Base-by-base conservation (phyloP, 2,888 invertebrate genomes). In the Ophion costatus region DNA sequence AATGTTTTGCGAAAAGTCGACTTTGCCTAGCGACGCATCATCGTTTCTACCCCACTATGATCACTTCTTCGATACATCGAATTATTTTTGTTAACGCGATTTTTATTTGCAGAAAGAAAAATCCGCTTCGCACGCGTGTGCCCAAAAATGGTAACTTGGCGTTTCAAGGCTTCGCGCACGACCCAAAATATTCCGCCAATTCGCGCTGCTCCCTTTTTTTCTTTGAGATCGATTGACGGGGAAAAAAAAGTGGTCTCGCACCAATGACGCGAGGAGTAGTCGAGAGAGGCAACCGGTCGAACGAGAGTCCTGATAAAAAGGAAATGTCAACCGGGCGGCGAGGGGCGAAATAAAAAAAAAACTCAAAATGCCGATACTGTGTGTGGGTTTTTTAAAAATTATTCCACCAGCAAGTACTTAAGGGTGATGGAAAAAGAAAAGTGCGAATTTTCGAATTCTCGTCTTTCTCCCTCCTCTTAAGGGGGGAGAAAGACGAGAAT, bases 301-400 rank as follows among this genome's bases (percentile, higher is more conserved):
- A 24, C 24, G 51, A 29, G 70, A 29, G 56, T 11, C 33, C 61
- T 33, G 57, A 61, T 66, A 20, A 59, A 20, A 81, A 61, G 9
- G n/a, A 64, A 24, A 45, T 45, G 45, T 45, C 45, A 14, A 45
- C 11, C 45, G 14, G 45, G 45, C 14, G 4, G 14, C 3, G 14
- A 45, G 29, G 29, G 73, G 45, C 5, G n/a, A 17, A 29, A 56
- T 42, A 51, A 81, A 61, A 67, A 61, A 67, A 75, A 69, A 33
- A 45, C 24, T 24, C 22, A 22, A 56, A 75, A 81, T 73, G 57
- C 20, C 66, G 9, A 14, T 61, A 75, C 63, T 64, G 17, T 45
- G 2, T 63, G 20, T 51, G n/a, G n/a, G n/a, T 70, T 61, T 71
- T 70, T 20, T 14, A n/a, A 63, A 56, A 38, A 17, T 76, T 38